Evolutionary conservation across 2,113 vertebrate species (phyloP).

Genomic region (Serilophus lunatus): DNA sequence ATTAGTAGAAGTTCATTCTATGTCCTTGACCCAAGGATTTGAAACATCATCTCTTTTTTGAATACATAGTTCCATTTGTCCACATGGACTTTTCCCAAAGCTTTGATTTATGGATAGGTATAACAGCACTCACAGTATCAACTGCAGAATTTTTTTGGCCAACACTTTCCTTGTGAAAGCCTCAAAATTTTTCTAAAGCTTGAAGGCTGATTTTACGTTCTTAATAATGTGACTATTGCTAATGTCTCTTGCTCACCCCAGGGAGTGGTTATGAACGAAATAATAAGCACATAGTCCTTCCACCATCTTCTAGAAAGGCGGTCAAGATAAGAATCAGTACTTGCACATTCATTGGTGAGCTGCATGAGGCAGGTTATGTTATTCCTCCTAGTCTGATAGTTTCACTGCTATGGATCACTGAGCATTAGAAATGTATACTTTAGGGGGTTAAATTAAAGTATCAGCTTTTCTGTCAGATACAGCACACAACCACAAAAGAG

Average conservation of each 20-base stretch:
- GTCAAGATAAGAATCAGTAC: not conserved
- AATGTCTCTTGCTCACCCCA: not conserved
- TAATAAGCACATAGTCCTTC: not conserved
- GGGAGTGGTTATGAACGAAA: not conserved
- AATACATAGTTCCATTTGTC: not conserved
- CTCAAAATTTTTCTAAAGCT: not conserved
- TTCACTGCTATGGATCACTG: not conserved
- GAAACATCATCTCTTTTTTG: not conserved
- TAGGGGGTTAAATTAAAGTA: not conserved
- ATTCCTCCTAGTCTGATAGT: not conserved
- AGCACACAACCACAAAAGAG: not conserved
- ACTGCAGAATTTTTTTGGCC: not conserved
- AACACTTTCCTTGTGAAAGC: not conserved
- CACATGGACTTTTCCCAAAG: not conserved
- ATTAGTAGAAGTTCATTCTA: not conserved
- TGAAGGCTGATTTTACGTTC: not conserved
- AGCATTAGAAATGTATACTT: not conserved
- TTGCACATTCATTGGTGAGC: not conserved
- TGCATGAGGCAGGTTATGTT: not conserved
- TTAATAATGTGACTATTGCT: not conserved
- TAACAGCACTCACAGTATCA: not conserved
- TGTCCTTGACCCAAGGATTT: not conserved
- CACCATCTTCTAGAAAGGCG: not conserved
- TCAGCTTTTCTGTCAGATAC: not conserved
- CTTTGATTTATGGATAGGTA: not conserved